Evolutionary conservation across 2,888 invertebrate species (phyloP).

Genomic region (Drosophila borborema): DNA sequence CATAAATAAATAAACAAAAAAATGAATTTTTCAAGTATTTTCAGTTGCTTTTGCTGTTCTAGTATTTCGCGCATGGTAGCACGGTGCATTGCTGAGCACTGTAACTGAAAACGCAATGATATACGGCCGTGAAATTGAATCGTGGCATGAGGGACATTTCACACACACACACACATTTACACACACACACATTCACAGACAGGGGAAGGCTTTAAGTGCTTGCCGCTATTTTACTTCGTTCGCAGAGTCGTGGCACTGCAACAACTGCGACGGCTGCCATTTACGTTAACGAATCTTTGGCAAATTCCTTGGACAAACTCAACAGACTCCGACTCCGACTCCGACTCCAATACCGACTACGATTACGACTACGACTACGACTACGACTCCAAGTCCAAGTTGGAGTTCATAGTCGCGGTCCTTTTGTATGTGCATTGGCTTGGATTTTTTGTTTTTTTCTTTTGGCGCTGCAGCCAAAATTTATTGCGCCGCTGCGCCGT

Average conservation of each 20-base stretch:
- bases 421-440: conserved; percentile 48
- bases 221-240: conserved; percentile 36
- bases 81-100: conserved; percentile 34
- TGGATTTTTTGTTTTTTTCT: conserved; percentile 50
- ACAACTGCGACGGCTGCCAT: conserved; percentile 12
- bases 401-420: conserved; percentile 13
- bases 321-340: no score
- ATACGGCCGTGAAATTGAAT: conserved; percentile 78
- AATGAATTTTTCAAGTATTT: no score
- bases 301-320: conserved; percentile 61
- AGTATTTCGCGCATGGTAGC: background rate
- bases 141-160: conserved; percentile 46
- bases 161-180: conserved; percentile 17
- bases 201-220: conserved; percentile 74
- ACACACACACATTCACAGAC: conserved; percentile 18
- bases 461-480: conserved; percentile 70
- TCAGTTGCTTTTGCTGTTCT: background rate
- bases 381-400: background rate
- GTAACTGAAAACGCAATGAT: conserved; percentile 79
- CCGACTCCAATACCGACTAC: background rate
- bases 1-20: no score
- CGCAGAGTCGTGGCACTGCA: no score
- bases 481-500: conserved; percentile 64
- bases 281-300: conserved; percentile 40
- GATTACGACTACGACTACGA: background rate